Conservation (phyloP, 64 coral and sea anemone genomes). For the Actinia equina region DNA sequence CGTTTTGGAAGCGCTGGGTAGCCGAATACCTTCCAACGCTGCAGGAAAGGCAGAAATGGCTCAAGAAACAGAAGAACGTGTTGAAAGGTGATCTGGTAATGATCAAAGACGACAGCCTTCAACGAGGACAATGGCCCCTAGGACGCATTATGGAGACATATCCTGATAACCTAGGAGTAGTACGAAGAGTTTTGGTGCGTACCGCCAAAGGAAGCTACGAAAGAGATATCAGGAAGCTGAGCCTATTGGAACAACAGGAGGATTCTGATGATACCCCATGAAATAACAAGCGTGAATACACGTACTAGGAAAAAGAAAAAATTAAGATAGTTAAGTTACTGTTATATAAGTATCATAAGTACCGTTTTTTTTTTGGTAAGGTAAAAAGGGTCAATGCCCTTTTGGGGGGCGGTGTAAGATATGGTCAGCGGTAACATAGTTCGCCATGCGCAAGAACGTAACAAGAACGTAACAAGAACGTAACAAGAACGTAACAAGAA, state of each 20-base stretch:
- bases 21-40: conserved; percentile 43
- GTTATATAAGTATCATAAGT: too few species aligned
- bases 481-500: too few species aligned
- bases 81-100: conserved; percentile 31
- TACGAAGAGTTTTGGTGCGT: conserved; percentile 33
- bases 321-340: background rate
- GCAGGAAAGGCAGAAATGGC: conserved; percentile 33
- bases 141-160: conserved; percentile 36
- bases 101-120: conserved; percentile 20
- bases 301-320: background rate
- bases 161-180: conserved; percentile 21
- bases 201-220: background rate
- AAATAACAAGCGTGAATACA: background rate
- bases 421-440: background rate
- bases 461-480: too few species aligned
- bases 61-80: conserved; percentile 4
- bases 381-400: conserved; percentile 6
- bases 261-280: background rate
- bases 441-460: too few species aligned
- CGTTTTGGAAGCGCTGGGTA: conserved; percentile 59
- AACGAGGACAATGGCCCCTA: conserved; percentile 41
- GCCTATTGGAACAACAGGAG: conserved; percentile 20
- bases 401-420: conserved; percentile 7
- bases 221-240: conserved; percentile 41
- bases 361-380: too few species aligned